Conservation (phyloP, 37 sponge, comb jelly and placozoan genomes). For the Oopsacas minuta region DNA sequence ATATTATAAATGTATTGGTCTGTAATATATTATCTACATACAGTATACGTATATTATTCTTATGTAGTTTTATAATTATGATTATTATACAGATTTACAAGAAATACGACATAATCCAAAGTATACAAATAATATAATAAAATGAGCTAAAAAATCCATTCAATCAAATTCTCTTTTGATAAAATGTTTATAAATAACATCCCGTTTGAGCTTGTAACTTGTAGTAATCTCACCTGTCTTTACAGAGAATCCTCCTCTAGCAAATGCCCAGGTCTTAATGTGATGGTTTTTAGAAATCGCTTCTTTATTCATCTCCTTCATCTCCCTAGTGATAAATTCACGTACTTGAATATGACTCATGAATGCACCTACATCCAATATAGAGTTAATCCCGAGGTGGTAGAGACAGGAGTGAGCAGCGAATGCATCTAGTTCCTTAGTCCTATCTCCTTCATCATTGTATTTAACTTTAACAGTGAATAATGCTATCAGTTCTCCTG, state of each 20-base stretch:
- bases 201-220: neutral
- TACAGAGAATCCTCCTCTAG: neutral
- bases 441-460: neutral
- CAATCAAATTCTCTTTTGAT: neutral
- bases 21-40: neutral
- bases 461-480: neutral
- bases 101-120: neutral
- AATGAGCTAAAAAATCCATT: neutral
- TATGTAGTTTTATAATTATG: neutral
- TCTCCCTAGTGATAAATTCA: neutral
- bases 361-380: neutral
- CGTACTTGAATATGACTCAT: conserved; percentile 14
- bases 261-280: neutral
- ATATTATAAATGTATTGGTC: neutral
- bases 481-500: neutral
- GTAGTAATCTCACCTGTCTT: neutral
- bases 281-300: neutral
- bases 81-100: neutral
- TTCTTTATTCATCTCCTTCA: neutral
- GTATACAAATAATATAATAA: neutral
- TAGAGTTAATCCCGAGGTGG: neutral
- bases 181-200: neutral
- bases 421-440: neutral
- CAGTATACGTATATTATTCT: no score
- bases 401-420: neutral